Evolutionary conservation across 37 sponge, comb jelly and placozoan species (phyloP), one percentile per base, ranked within the genome.

Genomic region (Beroe ovata): DNA sequence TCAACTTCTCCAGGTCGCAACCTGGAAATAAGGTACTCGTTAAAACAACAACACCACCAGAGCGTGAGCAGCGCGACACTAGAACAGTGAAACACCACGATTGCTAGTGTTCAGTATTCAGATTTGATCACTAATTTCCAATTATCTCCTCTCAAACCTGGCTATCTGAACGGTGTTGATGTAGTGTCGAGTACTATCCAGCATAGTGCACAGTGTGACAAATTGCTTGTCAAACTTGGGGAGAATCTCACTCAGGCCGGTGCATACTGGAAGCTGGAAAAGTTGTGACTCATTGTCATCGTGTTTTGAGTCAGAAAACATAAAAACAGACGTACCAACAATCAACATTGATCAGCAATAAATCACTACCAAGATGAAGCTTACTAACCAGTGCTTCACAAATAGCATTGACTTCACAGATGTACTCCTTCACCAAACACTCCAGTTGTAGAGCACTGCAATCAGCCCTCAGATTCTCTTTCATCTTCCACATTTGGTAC

Each of bases 401-500:
- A 28, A 77, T 77, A 23, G 26, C 84, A 54, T 77, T 39, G 28
- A 77, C 84, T 23, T 77, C 84, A 77, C 84, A 77, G 28, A 77
- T 77, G 47, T 77, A 77, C 84, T 77, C 84, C 84, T 77, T 77
- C 84, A 77, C 84, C 41, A 77, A 41, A 77, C 84, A 77, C 28
- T 77, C 84, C 47, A 77, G 2, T 54, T 77, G 28, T 3, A 77
- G 84, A 77, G 54, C 26, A 20, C 33, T 8, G 28, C 47, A 77
- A 20, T 77, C 84, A 40, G 42, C 20, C 41, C 84, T 22, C 22
- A 77, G 41, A 29, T 41, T 77, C 84, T 77, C 84, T 54, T 42
- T 30, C n/a, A 42, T 54, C 47, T 77, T 77, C 84, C 84, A 77
- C 84, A 77, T 77, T 54, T 77, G 84, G 54, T 77, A 77, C 42